Evolutionary conservation across 1,140 invertebrate species (phyloP).

Genomic region (Leptoteleia sp.): DNA sequence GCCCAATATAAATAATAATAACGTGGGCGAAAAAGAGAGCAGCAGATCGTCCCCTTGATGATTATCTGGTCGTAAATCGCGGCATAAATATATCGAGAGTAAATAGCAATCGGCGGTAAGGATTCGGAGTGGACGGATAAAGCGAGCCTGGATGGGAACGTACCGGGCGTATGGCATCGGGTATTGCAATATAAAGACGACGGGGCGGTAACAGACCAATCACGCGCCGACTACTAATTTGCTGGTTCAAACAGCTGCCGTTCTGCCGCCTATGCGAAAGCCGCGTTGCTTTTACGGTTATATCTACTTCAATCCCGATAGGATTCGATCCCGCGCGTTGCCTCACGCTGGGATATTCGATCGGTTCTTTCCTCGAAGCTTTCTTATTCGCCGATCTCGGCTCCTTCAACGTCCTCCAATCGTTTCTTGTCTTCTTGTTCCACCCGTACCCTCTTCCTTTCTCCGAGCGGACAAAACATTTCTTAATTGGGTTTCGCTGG

Average conservation of each 20-base stretch:
- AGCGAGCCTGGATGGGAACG: too few species aligned
- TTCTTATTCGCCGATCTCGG: constrained; percentile 71
- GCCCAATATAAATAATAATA: too few species aligned
- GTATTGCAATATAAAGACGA: too few species aligned
- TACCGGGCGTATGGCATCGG: too few species aligned
- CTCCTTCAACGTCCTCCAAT: constrained; percentile 52
- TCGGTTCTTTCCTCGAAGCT: constrained; percentile 71
- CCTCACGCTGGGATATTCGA: constrained; percentile 76
- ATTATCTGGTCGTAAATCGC: too few species aligned
- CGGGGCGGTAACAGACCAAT: too few species aligned
- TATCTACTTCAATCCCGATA: constrained; percentile 75
- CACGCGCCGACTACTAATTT: too few species aligned
- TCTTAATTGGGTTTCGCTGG: constrained; percentile 80
- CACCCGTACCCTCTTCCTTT: constrained; percentile 50
- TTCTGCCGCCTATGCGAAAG: constrained; percentile 78
- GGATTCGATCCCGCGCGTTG: constrained; percentile 71
- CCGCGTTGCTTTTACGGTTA: constrained; percentile 69
- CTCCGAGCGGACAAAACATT: constrained; percentile 80
- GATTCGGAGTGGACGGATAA: too few species aligned
- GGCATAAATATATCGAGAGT: too few species aligned
- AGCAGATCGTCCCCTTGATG: too few species aligned
- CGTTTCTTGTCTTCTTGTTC: constrained; percentile 62
- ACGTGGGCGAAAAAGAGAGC: too few species aligned
- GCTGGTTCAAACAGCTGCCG: constrained; percentile 80
- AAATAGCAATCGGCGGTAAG: too few species aligned